These are phyloP conservation scores for Erythrolamprus reginae DNA, from an alignment of 2,113 vertebrate species.

Conservation along the genomic window DNA sequence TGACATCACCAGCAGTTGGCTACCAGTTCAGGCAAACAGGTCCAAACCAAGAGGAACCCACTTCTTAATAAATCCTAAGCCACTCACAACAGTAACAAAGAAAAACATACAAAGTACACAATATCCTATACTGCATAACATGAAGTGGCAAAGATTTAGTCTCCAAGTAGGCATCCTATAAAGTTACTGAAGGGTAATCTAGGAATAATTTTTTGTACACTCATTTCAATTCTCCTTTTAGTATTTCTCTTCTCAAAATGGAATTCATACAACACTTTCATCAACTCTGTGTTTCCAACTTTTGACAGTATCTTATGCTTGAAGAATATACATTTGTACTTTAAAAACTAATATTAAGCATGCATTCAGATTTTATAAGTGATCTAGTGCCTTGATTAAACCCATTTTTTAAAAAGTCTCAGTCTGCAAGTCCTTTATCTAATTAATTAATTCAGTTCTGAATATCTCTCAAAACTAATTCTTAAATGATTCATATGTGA, in stretches of 20 bases:
- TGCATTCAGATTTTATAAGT: background rate
- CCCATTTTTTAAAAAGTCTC: background rate
- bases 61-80: background rate
- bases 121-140: background rate
- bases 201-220: background rate
- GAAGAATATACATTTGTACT: background rate
- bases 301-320: background rate
- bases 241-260: background rate
- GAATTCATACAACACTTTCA: background rate
- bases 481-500: background rate
- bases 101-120: background rate
- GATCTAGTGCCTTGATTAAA: background rate
- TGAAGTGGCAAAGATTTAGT: background rate
- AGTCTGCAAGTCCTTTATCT: background rate
- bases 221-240: background rate
- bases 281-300: background rate
- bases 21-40: too few species aligned
- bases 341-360: background rate
- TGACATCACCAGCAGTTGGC: too few species aligned
- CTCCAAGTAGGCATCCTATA: background rate
- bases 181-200: background rate
- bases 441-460: background rate
- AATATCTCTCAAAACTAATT: background rate
- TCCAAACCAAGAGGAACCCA: too few species aligned
- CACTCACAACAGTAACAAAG: background rate